phyloP scores from a whole-genome alignment of 1,140 invertebrate species.

The Drosophila nannoptera region DNA sequence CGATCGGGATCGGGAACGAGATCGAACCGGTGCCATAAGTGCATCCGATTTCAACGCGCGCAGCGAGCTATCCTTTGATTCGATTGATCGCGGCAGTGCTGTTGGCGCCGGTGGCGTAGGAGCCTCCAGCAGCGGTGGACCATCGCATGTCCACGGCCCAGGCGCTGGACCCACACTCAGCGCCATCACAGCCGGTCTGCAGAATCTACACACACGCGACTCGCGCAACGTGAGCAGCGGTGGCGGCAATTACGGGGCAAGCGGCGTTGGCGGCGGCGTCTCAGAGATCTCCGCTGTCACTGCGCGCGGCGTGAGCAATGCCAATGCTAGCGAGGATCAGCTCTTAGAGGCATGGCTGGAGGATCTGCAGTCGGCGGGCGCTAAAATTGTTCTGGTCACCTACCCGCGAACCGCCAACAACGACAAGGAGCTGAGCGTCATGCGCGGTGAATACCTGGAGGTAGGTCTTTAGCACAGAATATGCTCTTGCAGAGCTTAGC shows the following conservation, averaged over 20 bases:
- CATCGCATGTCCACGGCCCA: conserved; percentile 25
- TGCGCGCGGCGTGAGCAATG: conserved; percentile 21
- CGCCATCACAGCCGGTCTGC: conserved; percentile 69
- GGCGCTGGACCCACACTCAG: conserved; percentile 50
- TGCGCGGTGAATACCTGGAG: conserved; percentile 96
- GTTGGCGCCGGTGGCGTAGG: conserved; percentile 15
- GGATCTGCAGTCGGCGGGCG: conserved; percentile 86
- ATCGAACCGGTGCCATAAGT: conserved; percentile 65
- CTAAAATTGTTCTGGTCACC: conserved; percentile 94
- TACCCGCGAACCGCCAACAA: conserved; percentile 98
- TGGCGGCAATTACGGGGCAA: conserved; percentile 26
- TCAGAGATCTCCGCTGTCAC: conserved; percentile 48
- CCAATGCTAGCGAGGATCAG: conserved; percentile 65
- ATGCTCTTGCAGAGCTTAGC: not conserved
- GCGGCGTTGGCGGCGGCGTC: conserved; percentile 30
- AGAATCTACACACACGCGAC: conserved; percentile 66
- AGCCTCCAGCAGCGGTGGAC: conserved; percentile 8
- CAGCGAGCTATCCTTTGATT: conserved; percentile 88
- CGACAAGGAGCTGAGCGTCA: conserved; percentile 97
- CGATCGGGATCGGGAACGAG: conserved; percentile 62
- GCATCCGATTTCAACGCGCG: conserved; percentile 81
- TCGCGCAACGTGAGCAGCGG: conserved; percentile 45
- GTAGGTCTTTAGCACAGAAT: conserved; percentile 79
- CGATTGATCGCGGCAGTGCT: conserved; percentile 83
- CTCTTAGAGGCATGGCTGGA: conserved; percentile 84